These are phyloP conservation scores for Brotula barbata DNA, from an alignment of 2,797 vertebrate genomes.

Conservation along the genomic window DNA sequence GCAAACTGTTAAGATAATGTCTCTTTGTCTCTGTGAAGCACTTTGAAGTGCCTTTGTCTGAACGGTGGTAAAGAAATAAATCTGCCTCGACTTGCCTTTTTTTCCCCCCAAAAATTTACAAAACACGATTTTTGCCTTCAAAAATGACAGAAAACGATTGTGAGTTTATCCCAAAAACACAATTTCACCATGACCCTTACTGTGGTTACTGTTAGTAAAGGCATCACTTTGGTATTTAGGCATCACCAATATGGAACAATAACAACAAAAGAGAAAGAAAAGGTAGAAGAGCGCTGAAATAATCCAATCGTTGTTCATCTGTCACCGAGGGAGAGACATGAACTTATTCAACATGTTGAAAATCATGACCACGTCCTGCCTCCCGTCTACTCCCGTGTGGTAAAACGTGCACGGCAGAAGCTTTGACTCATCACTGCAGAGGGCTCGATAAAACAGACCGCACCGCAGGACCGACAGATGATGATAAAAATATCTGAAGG, in stretches of 20 bases:
- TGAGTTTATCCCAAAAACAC: neutral
- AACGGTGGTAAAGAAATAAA: too few species aligned
- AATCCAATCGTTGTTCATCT: slow-evolving; percentile 28
- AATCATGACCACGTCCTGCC: neutral
- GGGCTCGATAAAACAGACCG: slow-evolving; percentile 11
- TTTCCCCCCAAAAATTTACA: too few species aligned
- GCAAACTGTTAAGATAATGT: too few species aligned
- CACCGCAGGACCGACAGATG: slow-evolving; percentile 27
- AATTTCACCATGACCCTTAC: slow-evolving; percentile 25
- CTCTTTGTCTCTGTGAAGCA: too few species aligned
- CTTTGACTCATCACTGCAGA: slow-evolving; percentile 24
- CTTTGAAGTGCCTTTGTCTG: too few species aligned
- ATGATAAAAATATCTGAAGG: slow-evolving; percentile 32
- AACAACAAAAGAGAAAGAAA: slow-evolving; percentile 31
- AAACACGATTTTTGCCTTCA: neutral
- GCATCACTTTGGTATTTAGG: slow-evolving; percentile 78
- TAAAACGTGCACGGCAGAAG: neutral
- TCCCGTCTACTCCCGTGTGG: neutral
- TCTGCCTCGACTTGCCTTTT: too few species aligned
- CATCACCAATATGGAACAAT: slow-evolving; percentile 57
- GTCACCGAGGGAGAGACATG: slow-evolving; percentile 14
- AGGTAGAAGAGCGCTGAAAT: slow-evolving; percentile 28
- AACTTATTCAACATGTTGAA: slow-evolving; percentile 3
- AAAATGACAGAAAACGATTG: neutral
- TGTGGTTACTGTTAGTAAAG: slow-evolving; percentile 69